Conservation (phyloP, 2,797 vertebrate species). For the Tolypeutes matacus region DNA sequence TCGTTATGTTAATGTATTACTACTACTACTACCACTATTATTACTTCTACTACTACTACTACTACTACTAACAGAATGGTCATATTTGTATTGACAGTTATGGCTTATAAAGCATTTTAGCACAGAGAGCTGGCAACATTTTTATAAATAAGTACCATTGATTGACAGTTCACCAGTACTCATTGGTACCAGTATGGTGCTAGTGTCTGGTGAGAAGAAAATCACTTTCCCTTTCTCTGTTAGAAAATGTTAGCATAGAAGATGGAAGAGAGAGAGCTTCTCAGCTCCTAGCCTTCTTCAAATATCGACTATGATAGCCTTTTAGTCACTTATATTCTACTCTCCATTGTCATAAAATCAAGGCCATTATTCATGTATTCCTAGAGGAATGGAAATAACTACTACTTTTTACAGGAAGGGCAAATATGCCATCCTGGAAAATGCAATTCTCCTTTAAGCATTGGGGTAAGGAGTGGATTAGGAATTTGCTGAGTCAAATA, state of each 20-base stretch:
- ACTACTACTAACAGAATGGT: neutral
- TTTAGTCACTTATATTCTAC: conserved; percentile 14
- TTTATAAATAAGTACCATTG: neutral
- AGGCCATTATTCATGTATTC: conserved; percentile 62
- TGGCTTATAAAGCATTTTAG: neutral
- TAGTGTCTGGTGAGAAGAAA: neutral
- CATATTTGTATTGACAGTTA: neutral
- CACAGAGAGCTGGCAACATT: neutral
- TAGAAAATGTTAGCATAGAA: neutral
- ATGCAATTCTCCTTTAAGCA: conserved; percentile 42
- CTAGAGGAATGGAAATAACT: neutral
- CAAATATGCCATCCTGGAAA: neutral
- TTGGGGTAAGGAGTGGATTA: neutral
- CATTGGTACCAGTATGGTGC: neutral
- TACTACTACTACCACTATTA: neutral
- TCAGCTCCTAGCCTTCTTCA: neutral
- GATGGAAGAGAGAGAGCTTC: neutral
- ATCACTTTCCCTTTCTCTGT: neutral
- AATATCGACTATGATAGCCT: conserved; percentile 7
- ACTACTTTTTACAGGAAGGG: neutral
- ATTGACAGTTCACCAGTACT: neutral
- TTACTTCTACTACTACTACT: neutral
- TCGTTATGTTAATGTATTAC: neutral
- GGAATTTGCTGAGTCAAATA: conserved; percentile 48
- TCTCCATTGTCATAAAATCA: conserved; percentile 35